Conservation (phyloP, 2,113 vertebrate species). For the Clarias batrachus region DNA sequence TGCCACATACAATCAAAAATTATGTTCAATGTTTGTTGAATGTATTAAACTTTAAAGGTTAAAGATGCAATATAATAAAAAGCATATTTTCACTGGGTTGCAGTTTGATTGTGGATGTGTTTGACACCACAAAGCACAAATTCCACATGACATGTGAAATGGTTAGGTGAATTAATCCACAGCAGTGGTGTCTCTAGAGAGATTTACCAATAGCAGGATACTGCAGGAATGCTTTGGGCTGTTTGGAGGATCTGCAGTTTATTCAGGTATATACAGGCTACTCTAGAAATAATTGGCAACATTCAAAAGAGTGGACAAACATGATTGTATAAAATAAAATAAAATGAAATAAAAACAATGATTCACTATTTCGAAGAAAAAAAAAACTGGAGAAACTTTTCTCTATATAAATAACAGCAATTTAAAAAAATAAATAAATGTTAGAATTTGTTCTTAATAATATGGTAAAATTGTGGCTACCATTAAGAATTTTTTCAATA, state of each 20-base stretch:
- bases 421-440: neutral
- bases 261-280: constrained; percentile 61
- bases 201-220: constrained; percentile 51
- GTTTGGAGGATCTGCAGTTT: constrained; percentile 65
- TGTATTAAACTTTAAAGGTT: constrained; percentile 12
- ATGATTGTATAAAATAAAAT: constrained; percentile 15
- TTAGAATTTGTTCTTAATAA: neutral
- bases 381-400: neutral
- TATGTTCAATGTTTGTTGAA: constrained; percentile 17
- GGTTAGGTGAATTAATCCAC: constrained; percentile 12
- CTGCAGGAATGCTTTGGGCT: constrained; percentile 61
- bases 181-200: constrained; percentile 18
- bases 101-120: constrained; percentile 19
- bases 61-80: constrained; percentile 26
- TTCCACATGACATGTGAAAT: constrained; percentile 26
- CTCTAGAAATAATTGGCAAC: constrained; percentile 26
- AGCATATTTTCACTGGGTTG: constrained; percentile 1
- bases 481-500: neutral
- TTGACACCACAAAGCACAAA: constrained; percentile 25
- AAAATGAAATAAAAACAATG: constrained; percentile 6
- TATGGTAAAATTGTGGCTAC: neutral
- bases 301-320: constrained; percentile 17
- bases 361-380: neutral
- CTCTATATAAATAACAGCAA: neutral
- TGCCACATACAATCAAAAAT: constrained; percentile 23